Evolutionary conservation across 92 coral and sea anemone species (phyloP), one percentile per base, ranked within the genome.

Genomic region (Palythoa caribaeorum): DNA sequence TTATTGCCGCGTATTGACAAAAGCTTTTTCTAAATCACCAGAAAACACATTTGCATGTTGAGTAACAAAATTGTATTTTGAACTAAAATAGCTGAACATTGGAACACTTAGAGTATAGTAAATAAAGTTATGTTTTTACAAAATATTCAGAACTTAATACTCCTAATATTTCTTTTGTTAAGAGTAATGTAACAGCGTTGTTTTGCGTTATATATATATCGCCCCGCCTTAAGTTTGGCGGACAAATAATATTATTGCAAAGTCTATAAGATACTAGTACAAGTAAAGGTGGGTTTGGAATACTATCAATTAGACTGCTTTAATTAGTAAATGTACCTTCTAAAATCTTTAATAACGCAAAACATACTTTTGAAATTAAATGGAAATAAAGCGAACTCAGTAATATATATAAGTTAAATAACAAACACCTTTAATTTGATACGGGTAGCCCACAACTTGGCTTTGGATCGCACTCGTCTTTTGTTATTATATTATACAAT

Each of bases 351-450:
- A 19, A 36, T 71, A 20, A 81, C 37, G 66, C 86, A 65, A 68
- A 81, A 66, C 63, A 14, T 47, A 81, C 17, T 48, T 66, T 81
- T 36, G 57, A 65, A 80, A 80, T 80, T 62, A 63, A 80, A 80
- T 44, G 17, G 63, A 81, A 68, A 81, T 81, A 81, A 65, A 40
- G 73, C 44, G 36, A 81, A 35, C 57, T 66, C 66, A 13, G 68
- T 81, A 66, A 20, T 65, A 47, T 47, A 51, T 68, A 16, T 68
- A 40, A 68, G 86, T 51, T 66, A 12, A 81, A 68, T 81, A 81
- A 81, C 86, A 81, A 81, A 81, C 86, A 65, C 73, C 71, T 48
- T 51, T 81, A 81, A 81, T 81, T 81, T 81, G 86, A 68, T 81
- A 81, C 76, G 75, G 66, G 60, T 19, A 13, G 40, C 63, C 47